Conservation (phyloP, 2,113 vertebrate species). For the Emydocephalus ijimae region DNA sequence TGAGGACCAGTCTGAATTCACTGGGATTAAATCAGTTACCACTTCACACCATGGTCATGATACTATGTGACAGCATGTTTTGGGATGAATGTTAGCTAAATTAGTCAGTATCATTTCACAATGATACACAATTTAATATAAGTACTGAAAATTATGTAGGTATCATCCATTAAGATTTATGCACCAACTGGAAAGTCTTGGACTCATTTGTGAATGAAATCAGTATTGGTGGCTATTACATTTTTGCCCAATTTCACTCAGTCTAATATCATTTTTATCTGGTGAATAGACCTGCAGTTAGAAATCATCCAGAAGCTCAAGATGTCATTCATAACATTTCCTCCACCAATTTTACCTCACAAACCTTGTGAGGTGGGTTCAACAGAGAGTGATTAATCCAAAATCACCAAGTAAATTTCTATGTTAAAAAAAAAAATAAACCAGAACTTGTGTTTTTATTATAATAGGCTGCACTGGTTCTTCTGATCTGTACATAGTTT, state of each 20-base stretch:
- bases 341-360: background rate
- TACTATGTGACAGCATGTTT: background rate
- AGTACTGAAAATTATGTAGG: conserved; percentile 36
- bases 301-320: background rate
- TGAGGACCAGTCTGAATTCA: no score
- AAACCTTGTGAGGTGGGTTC: background rate
- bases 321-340: background rate
- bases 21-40: background rate
- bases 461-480: background rate
- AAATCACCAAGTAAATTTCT: background rate
- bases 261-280: background rate
- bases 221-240: background rate
- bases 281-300: background rate
- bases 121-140: conserved; percentile 45
- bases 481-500: background rate
- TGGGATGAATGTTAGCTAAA: conserved; percentile 6
- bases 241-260: conserved; percentile 23
- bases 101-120: conserved; percentile 17
- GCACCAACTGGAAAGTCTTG: conserved; percentile 18
- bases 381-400: background rate
- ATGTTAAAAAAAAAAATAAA: background rate
- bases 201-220: conserved; percentile 20
- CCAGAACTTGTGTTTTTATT: background rate
- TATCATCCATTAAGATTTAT: conserved; percentile 47
- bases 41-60: background rate